Evolutionary conservation across 2,888 invertebrate genomes (phyloP).

Genomic region (Lasioglossum villosulum): DNA sequence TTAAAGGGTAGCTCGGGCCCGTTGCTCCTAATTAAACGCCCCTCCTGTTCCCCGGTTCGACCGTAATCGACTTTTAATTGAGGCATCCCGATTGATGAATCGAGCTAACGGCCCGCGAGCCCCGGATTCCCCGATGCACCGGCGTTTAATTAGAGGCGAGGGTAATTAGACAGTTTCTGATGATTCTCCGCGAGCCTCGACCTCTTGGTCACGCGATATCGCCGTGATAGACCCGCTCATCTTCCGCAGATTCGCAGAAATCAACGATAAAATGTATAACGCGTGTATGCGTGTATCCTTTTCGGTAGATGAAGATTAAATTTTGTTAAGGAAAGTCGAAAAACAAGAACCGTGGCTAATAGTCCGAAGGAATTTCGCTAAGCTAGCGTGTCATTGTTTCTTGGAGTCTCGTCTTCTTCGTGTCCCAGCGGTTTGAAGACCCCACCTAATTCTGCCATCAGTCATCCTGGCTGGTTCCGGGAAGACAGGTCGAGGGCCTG

Average conservation of each 20-base stretch:
- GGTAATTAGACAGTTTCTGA: conserved; percentile 14
- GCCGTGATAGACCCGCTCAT: not conserved
- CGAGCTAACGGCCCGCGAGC: conserved; percentile 17
- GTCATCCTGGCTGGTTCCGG: conserved; percentile 69
- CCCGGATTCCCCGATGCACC: not conserved
- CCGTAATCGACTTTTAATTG: conserved; percentile 29
- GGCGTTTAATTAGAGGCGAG: conserved; percentile 23
- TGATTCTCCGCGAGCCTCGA: not conserved
- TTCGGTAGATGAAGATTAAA: not conserved
- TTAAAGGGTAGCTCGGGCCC: not conserved
- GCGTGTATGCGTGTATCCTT: too few relatives aligned
- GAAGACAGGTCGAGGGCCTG: conserved; percentile 54
- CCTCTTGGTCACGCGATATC: conserved; percentile 6
- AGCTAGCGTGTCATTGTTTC: conserved; percentile 20
- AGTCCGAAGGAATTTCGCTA: not conserved
- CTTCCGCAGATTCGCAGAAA: not conserved
- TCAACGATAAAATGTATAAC: too few relatives aligned
- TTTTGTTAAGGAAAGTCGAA: not conserved
- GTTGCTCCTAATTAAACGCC: conserved; percentile 19
- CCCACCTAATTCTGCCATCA: conserved; percentile 72
- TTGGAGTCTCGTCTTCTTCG: not conserved
- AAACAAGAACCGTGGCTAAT: not conserved
- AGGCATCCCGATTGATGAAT: conserved; percentile 19
- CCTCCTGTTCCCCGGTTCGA: not conserved
- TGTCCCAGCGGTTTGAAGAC: not conserved